Evolutionary conservation across 2,888 invertebrate genomes (phyloP), one percentile per base, ranked within the genome.

Genomic region (Stenotaenia linearis): DNA sequence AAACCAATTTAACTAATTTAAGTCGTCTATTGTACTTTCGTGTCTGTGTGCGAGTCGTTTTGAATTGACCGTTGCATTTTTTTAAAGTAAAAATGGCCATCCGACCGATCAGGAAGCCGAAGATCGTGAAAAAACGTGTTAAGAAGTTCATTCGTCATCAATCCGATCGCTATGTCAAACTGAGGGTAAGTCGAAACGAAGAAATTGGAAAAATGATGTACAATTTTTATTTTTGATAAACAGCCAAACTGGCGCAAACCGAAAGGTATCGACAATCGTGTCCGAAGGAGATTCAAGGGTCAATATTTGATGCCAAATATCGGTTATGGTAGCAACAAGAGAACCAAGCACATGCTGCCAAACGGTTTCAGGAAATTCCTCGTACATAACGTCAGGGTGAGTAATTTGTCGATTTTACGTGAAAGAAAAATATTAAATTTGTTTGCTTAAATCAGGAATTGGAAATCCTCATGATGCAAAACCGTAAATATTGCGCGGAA

Each of bases 261-360:
- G 23, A 98, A 98, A 90, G 99, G 99, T 96, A 99, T 99, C 88
- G 99, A 99, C 89, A 99, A 99, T 92, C 92, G 98, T 88, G 98
- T 99, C 77, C 92, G 99, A 84, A 93, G 99, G 87, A 92, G 98
- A 84, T 99, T 99, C 90, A 99, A 99, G 93, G 99, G 99, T 35
- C 98, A 98, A 87, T 96, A 93, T 86, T 89, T 95, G 89, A 99
- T 99, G 99, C 99, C 99, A 83, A 97, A 93, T 87, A 97, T 99
- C 87, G 99, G 99, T 91, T 99, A 98, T 87, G 98, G 99, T 83
- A 96, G 96, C 84, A 94, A 93, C 88, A 93, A 93, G 86, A 94
- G 93, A 86, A 97, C 97, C 81, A 93, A 93, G 86, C 98, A 98
- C 88, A 95, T 99, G 92, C 91, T 98, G 37, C 98, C 98, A 75